Percentiles rank a stretch among this genome's conserved stretches.
Evolutionary conservation across 2,113 vertebrate genomes (phyloP).

Genomic region (Macrotis lagotis): DNA sequence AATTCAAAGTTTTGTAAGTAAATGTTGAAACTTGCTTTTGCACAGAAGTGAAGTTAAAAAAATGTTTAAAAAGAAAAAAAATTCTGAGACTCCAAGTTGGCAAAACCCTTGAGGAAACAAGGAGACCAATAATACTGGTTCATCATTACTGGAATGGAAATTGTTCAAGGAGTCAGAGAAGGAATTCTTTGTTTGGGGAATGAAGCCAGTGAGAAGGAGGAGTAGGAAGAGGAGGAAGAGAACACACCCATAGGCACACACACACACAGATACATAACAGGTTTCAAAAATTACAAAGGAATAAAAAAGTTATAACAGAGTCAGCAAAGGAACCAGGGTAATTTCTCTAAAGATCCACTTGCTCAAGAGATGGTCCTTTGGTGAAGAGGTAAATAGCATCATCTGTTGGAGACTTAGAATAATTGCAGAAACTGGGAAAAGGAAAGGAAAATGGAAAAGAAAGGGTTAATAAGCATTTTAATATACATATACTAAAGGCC

Average conservation of each 20-base stretch:
- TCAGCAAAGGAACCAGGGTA: neutral
- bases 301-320: neutral
- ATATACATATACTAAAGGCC: neutral
- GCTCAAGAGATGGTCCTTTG: neutral
- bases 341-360: neutral
- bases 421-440: neutral
- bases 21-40: too few relatives aligned
- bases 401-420: neutral
- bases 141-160: neutral
- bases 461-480: neutral
- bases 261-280: neutral
- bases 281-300: neutral
- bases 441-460: neutral
- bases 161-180: neutral
- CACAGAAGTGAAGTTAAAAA: too few relatives aligned
- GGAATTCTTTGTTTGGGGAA: neutral
- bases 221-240: too few relatives aligned
- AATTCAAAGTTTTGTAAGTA: too few relatives aligned
- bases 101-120: too few relatives aligned
- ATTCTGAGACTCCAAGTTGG: too few relatives aligned
- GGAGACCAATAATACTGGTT: neutral
- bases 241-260: too few relatives aligned
- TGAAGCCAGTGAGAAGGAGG: neutral
- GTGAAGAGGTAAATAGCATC: neutral
- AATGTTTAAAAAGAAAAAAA: too few relatives aligned